Evolutionary conservation across 2,113 vertebrate species (phyloP).

Genomic region (Muscicapa adusta): DNA sequence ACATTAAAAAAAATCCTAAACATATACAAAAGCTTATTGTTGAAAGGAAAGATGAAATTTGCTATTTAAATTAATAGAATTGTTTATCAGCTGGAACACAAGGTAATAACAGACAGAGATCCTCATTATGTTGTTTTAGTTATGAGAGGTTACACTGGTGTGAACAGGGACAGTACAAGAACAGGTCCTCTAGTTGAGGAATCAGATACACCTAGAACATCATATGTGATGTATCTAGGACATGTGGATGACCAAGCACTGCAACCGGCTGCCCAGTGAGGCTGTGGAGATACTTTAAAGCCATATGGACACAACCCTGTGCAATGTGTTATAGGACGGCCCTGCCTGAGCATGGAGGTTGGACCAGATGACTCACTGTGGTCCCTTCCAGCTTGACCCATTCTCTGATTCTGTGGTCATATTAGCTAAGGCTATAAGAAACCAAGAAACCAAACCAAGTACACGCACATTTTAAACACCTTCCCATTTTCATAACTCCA

Average conservation of each 20-base stretch:
- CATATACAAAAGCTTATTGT: neutral
- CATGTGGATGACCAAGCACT: neutral
- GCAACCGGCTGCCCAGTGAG: neutral
- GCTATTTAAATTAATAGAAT: neutral
- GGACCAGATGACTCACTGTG: neutral
- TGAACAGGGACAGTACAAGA: neutral
- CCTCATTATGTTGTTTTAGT: neutral
- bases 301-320: neutral
- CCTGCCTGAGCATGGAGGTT: neutral
- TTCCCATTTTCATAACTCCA: neutral
- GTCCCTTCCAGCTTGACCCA: neutral
- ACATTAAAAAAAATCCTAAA: neutral
- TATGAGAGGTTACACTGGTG: neutral
- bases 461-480: neutral
- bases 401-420: neutral
- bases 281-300: neutral
- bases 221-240: neutral
- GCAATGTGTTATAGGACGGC: neutral
- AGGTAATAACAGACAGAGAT: neutral
- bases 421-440: neutral
- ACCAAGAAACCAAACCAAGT: neutral
- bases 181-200: neutral
- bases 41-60: neutral
- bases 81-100: fast-evolving
- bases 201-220: neutral